Percentiles rank a stretch among this genome's conserved stretches.
Evolutionary conservation across 2,797 vertebrate genomes (phyloP).

Genomic region (Leuciscus waleckii): DNA sequence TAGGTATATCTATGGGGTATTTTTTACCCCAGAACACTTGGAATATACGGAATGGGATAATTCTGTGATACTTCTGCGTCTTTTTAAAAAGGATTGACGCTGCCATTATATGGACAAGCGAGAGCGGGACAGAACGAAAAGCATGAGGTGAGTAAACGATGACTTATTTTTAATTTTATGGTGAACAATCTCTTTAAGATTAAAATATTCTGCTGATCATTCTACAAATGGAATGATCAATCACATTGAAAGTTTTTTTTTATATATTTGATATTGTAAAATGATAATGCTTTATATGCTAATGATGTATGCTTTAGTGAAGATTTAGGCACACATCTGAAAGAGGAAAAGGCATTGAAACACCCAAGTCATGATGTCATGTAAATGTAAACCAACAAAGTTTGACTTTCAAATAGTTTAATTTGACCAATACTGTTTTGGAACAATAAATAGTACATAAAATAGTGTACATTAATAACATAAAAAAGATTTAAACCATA

Average conservation of each 20-base stretch:
- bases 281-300: background rate
- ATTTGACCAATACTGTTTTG: background rate
- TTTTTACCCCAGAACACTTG: no score
- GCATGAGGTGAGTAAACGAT: no score
- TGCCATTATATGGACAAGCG: no score
- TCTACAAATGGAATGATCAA: background rate
- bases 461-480: background rate
- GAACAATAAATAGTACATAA: constrained; percentile 4
- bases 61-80: no score
- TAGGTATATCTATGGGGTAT: no score
- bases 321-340: background rate
- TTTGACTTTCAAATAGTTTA: background rate
- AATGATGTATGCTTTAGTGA: background rate
- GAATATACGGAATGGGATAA: no score
- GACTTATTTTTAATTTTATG: background rate
- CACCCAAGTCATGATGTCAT: background rate
- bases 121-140: no score
- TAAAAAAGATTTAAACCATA: constrained; percentile 6
- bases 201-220: background rate
- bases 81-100: no score
- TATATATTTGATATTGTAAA: background rate
- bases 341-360: background rate
- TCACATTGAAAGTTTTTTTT: background rate
- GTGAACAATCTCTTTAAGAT: background rate
- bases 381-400: no score